Base-by-base conservation (phyloP, 2,113 vertebrate genomes). In the Mugil cephalus region DNA sequence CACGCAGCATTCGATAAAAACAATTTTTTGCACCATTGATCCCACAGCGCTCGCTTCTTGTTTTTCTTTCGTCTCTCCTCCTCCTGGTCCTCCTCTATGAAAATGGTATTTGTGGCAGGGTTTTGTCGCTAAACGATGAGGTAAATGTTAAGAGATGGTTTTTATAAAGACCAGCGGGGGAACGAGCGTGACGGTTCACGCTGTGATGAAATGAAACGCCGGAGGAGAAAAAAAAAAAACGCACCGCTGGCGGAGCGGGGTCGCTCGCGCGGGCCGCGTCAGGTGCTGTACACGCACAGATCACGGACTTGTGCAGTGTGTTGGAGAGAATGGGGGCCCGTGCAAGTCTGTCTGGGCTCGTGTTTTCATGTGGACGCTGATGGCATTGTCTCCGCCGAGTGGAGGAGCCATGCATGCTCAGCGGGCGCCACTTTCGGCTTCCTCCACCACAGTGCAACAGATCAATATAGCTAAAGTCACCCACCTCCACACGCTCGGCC, bases 11-110 rank as follows among this genome's bases (percentile, higher is more conserved):
- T 96, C 96, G 74, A 96, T 96, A 95, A 93, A 95, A 88, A 92
- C 94, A 91, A 94, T 96, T 94, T 94, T 87, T 95, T 92, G 93
- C 90, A 92, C 87, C 94, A 95, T 96, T 93, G 95, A 96, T 96
- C 93, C 89, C 85, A 77, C 84, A 69, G 78, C 68, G 53, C 74
- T 93, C 91, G 88, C 91, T 93, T 89, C 80, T 84, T 68, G 69
- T 59, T 82, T 88, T 82, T 71, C 59, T 21, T 6, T 58, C 30
- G 72, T 85, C 72, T 65, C 60, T 69, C 18, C 35, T 87, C 84
- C 85, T 82, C 15, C 36, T 53, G 43, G 75, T 81, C 46, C 82
- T 83, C 63, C 65, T 87, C 53, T 84, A 88, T 88, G 92, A 91
- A 90, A 93, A 95, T 90, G 53, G 83, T 90, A 90, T 94, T 91